Evolutionary conservation across 2,888 invertebrate species (phyloP).

Genomic region (Cistogaster globosa): DNA sequence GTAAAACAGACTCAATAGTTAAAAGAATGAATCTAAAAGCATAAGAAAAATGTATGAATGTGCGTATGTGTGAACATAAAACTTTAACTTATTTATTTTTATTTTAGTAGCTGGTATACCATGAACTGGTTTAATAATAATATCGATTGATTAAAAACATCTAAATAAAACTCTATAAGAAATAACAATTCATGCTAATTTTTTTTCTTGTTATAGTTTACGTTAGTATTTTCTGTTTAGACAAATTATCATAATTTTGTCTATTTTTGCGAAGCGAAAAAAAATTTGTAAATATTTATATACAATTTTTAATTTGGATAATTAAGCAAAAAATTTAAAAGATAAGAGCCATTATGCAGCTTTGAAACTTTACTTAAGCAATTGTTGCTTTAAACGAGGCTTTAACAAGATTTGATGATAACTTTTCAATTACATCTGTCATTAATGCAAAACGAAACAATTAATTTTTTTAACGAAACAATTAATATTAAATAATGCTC

Average conservation of each 20-base stretch:
- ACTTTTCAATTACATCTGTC: too few species aligned
- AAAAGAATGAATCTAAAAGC: conserved; percentile 19
- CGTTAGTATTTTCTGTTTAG: conserved; percentile 24
- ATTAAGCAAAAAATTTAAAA: conserved; percentile 41
- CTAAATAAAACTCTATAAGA: conserved; percentile 26
- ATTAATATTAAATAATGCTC: too few species aligned
- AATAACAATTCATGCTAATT: conserved; percentile 64
- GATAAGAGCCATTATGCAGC: background rate
- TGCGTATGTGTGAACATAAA: too few species aligned
- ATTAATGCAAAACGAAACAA: too few species aligned
- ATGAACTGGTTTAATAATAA: conserved; percentile 64
- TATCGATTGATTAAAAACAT: conserved; percentile 29
- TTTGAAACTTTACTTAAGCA: conserved; percentile 21
- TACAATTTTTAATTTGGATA: conserved; percentile 56
- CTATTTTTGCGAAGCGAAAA: conserved; percentile 28
- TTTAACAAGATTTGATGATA: too few species aligned
- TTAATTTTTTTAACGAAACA: too few species aligned
- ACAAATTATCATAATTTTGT: conserved; percentile 68
- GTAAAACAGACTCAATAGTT: conserved; percentile 45
- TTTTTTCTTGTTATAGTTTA: conserved; percentile 30
- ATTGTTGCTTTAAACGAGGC: background rate
- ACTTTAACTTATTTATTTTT: conserved; percentile 7
- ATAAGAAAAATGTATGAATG: background rate
- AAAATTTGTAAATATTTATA: conserved; percentile 64
- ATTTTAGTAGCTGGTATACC: conserved; percentile 40